A percentile compares a stretch with the other conserved stretches of the same genome.
These are phyloP conservation scores for Volucella zonaria DNA, from an alignment of 2,888 invertebrate genomes.

Conservation along the genomic window DNA sequence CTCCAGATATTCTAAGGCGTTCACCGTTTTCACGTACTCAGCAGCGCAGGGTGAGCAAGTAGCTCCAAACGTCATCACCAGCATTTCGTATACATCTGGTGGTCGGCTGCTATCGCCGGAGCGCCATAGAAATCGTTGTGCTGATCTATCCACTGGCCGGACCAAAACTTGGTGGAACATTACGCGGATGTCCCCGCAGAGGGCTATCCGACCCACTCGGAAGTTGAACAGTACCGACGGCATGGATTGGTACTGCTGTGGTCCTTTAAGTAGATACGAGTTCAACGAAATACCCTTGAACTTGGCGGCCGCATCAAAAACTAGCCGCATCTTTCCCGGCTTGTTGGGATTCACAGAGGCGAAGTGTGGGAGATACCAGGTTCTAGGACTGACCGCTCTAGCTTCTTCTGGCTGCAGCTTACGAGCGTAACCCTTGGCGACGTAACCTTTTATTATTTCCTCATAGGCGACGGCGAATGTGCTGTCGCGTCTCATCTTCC, in stretches of 20 bases:
- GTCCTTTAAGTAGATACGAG: constrained; percentile 76
- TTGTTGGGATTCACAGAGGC: constrained; percentile 76
- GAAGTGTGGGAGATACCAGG: constrained; percentile 76
- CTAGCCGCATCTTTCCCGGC: constrained; percentile 75
- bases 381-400: constrained; percentile 28
- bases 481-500: too few species aligned
- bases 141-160: constrained; percentile 75
- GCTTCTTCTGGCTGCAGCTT: constrained; percentile 23
- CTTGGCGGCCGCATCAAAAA: constrained; percentile 78
- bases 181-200: constrained; percentile 76
- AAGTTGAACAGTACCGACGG: constrained; percentile 78
- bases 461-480: neutral
- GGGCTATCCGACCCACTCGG: constrained; percentile 76
- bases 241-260: constrained; percentile 77
- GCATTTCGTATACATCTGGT: constrained; percentile 16
- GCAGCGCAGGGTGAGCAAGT: too few species aligned
- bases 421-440: constrained; percentile 13
- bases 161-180: constrained; percentile 73
- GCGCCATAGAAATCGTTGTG: constrained; percentile 77
- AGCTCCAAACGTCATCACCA: too few species aligned
- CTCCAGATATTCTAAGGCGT: neutral
- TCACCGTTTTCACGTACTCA: too few species aligned
- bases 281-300: constrained; percentile 76
- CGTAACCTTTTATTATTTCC: neutral
- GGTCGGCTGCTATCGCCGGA: constrained; percentile 1